Conservation (phyloP, 2,888 invertebrate genomes). For the Luperina testacea region DNA sequence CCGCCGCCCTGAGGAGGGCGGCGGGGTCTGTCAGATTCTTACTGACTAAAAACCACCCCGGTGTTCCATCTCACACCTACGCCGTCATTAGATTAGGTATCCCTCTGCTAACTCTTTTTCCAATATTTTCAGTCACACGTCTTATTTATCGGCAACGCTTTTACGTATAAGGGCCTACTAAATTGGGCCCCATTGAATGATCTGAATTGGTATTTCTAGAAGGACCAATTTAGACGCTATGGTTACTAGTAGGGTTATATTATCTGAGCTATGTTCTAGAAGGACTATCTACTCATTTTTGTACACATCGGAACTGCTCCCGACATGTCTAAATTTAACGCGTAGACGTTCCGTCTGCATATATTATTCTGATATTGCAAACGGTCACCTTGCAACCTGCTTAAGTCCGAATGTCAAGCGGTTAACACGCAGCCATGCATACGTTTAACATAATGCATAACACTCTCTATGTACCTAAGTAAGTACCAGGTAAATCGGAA, state of each 20-base stretch:
- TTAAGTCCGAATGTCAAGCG: conserved; percentile 61
- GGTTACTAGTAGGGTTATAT: neutral
- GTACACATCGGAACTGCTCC: neutral
- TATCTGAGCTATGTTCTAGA: neutral
- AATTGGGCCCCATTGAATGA: neutral
- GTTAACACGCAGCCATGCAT: conserved; percentile 53
- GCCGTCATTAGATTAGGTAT: neutral
- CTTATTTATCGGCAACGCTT: neutral
- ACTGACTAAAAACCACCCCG: too few species aligned
- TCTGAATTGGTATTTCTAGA: too few species aligned
- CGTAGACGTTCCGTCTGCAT: conserved; percentile 50
- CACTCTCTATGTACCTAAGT: conserved; percentile 9
- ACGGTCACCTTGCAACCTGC: conserved; percentile 58
- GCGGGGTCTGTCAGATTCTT: too few species aligned
- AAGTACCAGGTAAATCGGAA: conserved; percentile 45
- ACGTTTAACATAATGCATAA: conserved; percentile 56
- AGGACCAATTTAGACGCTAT: too few species aligned
- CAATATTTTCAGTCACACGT: too few species aligned
- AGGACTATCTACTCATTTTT: too few species aligned
- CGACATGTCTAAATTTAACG: neutral
- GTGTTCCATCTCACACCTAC: too few species aligned
- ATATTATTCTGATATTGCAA: conserved; percentile 45
- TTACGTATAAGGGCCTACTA: neutral
- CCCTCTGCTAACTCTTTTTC: neutral
- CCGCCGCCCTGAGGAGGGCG: too few species aligned